Evolutionary conservation across 35 echinoderm and acorn worm genomes (phyloP), one percentile per base, ranked within the genome.

Genomic region (Heliocidaris erythrogramma): DNA sequence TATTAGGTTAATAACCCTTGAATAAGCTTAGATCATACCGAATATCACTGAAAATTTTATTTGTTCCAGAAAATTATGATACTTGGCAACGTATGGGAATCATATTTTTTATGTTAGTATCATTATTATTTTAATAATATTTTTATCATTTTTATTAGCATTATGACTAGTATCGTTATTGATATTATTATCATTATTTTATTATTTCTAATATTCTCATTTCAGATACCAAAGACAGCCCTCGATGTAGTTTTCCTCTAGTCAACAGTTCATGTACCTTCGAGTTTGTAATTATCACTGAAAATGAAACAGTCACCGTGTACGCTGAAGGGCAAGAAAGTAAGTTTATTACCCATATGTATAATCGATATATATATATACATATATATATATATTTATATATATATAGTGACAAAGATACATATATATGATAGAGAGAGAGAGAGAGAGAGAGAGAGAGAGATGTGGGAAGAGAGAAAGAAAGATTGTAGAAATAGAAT

Each of bases 221-320:
- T n/a, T 5, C 65, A 78, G 65, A 78, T 78, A 78, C 65, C 14
- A 18, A 78, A 27, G 65, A 78, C 21, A 78, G 27, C 27, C 65
- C 27, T 4, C 21, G 5, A 48, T 92, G 91, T 59, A 92, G 9
- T 9, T 92, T 92, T 48, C 16, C 48, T 7, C 13, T 48, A 1
- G 32, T 12, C 16, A 50, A 56, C 49, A n/a, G 27, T 5, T 24
- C 86, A 30, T 92, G 91, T 42, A 92, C 91, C 14, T 92, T 92
- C 30, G 2, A 32, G 3, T 92, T 92, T 92, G 91, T 48, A 0
- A 16, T 92, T 17, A 3, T 52, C 91, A 2, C 0, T 2, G 91
- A 52, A 27, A 92, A 92, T 50, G 91, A 92, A 92, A 92, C 91
- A 52, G 17, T 52, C 49, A 92, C 49, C 29, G 91, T 92, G 30